Percentiles rank a stretch among this genome's conserved stretches.
Conservation (phyloP, 2,113 vertebrate genomes). For the Sander lucioperca region DNA sequence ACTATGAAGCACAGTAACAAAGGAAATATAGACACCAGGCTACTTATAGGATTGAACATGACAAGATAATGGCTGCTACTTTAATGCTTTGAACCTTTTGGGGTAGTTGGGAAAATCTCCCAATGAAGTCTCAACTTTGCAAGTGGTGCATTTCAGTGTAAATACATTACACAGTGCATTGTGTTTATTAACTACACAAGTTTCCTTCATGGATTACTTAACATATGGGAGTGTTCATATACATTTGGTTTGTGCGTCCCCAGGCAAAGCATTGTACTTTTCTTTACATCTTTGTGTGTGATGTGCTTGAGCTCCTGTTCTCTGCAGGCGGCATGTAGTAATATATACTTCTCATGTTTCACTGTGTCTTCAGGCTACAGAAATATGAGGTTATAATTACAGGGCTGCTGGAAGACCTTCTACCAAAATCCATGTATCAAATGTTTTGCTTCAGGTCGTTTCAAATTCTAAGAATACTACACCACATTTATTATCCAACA, state of each 20-base stretch:
- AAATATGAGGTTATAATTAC: slow-evolving; percentile 59
- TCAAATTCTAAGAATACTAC: slow-evolving; percentile 49
- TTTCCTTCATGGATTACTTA: slow-evolving; percentile 21
- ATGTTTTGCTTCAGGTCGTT: slow-evolving; percentile 38
- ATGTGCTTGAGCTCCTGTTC: neutral
- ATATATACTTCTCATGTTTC: slow-evolving; percentile 39
- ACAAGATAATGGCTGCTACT: neutral
- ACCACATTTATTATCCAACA: slow-evolving; percentile 5
- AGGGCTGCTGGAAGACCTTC: slow-evolving; percentile 39
- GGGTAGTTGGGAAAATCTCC: neutral
- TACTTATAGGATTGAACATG: neutral
- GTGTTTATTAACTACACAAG: neutral
- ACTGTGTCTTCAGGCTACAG: slow-evolving; percentile 61
- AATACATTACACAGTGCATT: neutral
- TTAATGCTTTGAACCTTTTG: neutral
- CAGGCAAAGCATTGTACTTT: neutral
- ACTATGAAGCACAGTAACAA: neutral
- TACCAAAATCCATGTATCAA: slow-evolving; percentile 31
- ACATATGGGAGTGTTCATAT: slow-evolving; percentile 39
- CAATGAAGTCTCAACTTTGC: neutral
- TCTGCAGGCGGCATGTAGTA: slow-evolving; percentile 13
- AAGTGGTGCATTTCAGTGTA: neutral
- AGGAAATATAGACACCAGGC: neutral
- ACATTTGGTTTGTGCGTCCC: slow-evolving; percentile 20
- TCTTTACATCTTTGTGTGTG: slow-evolving; percentile 23